Conservation (phyloP, 2,113 vertebrate species). For the Capricornis sumatraensis region DNA sequence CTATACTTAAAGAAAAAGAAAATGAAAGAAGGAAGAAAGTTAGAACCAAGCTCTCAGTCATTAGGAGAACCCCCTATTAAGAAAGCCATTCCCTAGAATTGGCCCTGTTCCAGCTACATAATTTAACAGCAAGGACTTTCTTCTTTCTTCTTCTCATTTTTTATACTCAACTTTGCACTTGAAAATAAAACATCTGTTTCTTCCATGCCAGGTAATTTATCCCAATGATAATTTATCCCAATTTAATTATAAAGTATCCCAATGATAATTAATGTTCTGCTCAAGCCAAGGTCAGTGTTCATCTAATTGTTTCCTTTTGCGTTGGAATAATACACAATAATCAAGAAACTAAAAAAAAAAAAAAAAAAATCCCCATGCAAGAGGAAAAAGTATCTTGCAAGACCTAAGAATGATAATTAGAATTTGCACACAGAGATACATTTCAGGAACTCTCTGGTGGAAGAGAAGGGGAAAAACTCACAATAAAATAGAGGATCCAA, state of each 20-base stretch:
- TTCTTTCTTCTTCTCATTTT: background rate
- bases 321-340: background rate
- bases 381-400: background rate
- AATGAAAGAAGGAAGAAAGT: background rate
- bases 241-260: too few species aligned
- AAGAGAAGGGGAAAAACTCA: slow-evolving; percentile 2
- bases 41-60: background rate
- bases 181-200: background rate
- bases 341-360: background rate
- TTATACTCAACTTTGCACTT: background rate
- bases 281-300: background rate
- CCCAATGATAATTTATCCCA: background rate
- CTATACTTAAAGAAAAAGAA: background rate
- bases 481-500: slow-evolving; percentile 37
- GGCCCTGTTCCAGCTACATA: fast-evolving
- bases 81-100: background rate
- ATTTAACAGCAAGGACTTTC: background rate
- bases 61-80: background rate
- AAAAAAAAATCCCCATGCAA: background rate
- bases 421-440: background rate
- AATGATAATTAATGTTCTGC: background rate
- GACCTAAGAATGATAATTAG: slow-evolving; percentile 7
- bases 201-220: background rate
- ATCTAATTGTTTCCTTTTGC: background rate
- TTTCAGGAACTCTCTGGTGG: background rate